Evolutionary conservation across 2,113 vertebrate genomes (phyloP), one percentile per base, ranked within the genome.

Genomic region (Epinephelus lanceolatus): DNA sequence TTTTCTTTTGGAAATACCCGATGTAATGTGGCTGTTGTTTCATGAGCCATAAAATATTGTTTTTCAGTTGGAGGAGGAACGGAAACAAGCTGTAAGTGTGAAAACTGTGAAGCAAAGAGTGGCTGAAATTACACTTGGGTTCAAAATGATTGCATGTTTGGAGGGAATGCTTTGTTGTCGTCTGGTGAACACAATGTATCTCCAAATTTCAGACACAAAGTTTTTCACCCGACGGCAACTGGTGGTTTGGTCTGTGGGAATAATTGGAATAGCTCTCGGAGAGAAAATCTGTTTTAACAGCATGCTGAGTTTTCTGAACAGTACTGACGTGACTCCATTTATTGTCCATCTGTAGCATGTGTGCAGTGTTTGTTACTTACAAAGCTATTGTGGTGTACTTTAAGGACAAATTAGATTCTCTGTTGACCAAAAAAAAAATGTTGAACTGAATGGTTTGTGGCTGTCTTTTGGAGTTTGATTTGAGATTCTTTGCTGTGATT

Each of bases 1-100:
- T 78, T 71, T 37, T 57, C 25, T 53, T 57, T 40, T 19, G 53
- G 67, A 83, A 70, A 73, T 76, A n/a, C 74, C 73, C 57, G n/a
- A 18, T 76, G 56, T 63, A 18, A 25, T 21, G 2, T 71, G 56
- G 40, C 27, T 27, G 53, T 75, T 68, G 55, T 89, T 92, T 89
- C 75, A 80, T 60, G 67, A 89, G 78, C 33, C 42, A 15, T 81
- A 42, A 85, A 82, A 77, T 65, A 15, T 85, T 81, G 56, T 95
- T 96, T 96, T 89, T 94, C 94, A 96, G 95, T 95, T 97, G 96
- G 97, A 98, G 94, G 97, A 98, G 94, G 97, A 99, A 92, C 82
- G 94, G 92, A 97, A 96, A 93, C 96, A 96, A 95, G 96, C 95
- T 95, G 96, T 97, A 96, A 96, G 95, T 97, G 93, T 83, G 19